These are phyloP conservation scores for Eudemis profundana DNA, from an alignment of 2,888 invertebrate species.

Conservation along the genomic window DNA sequence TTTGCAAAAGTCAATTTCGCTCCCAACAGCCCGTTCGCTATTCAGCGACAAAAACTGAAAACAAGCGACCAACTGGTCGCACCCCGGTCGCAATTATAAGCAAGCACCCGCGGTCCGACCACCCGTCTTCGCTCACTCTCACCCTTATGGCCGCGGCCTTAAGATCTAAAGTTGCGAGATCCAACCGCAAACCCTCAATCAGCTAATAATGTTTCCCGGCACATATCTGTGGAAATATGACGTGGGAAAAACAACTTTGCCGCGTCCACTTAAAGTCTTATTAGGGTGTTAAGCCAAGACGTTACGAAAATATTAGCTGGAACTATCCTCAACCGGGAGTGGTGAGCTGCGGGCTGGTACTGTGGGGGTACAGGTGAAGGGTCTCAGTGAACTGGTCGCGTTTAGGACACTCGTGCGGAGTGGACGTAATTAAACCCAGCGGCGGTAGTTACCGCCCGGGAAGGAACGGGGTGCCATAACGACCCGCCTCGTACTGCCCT, in stretches of 20 bases:
- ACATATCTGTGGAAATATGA: slow-evolving; percentile 24
- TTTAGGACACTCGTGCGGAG: slow-evolving; percentile 20
- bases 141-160: background rate
- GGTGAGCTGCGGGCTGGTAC: background rate
- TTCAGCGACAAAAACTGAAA: slow-evolving; percentile 25
- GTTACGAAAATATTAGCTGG: slow-evolving; percentile 13
- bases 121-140: background rate
- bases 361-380: background rate
- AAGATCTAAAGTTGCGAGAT: background rate
- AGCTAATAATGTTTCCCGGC: background rate
- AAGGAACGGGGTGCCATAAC: background rate
- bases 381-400: background rate
- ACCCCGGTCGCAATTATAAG: slow-evolving; percentile 9
- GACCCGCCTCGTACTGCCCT: background rate
- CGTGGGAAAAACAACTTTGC: slow-evolving; percentile 33
- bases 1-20: slow-evolving; percentile 19
- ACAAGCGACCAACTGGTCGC: slow-evolving; percentile 12
- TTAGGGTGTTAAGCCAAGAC: background rate
- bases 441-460: slow-evolving; percentile 10
- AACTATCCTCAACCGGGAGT: background rate
- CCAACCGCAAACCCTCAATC: background rate
- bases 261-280: slow-evolving; percentile 32
- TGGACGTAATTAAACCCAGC: slow-evolving; percentile 33
- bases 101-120: background rate
- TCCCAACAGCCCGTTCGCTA: slow-evolving; percentile 5